A percentile compares a stretch with the other conserved stretches of the same genome.
Conservation (phyloP, 2,888 invertebrate species). For the Osmoderma eremita region DNA sequence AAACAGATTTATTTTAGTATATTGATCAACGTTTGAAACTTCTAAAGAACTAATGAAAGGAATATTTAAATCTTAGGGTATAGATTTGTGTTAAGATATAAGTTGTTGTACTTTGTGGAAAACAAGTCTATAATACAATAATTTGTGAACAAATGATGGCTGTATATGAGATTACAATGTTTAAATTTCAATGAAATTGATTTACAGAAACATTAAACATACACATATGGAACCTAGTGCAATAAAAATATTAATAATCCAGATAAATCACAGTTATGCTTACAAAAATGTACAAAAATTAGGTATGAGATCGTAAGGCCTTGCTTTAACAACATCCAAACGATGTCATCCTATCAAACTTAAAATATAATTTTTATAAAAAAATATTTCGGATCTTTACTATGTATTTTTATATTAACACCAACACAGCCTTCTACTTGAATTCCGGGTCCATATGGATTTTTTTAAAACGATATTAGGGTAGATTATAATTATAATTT, state of each 20-base stretch:
- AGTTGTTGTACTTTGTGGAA: slow-evolving; percentile 24
- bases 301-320: slow-evolving; percentile 13
- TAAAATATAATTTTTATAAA: slow-evolving; percentile 32
- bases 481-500: too few species aligned
- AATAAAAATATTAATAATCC: slow-evolving; percentile 23
- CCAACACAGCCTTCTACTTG: slow-evolving; percentile 41
- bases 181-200: slow-evolving; percentile 6
- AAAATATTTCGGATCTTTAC: slow-evolving; percentile 33
- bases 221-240: not conserved
- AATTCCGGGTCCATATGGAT: slow-evolving; percentile 33
- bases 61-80: slow-evolving; percentile 9
- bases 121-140: slow-evolving; percentile 27
- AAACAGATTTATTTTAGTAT: slow-evolving; percentile 29
- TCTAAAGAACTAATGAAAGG: slow-evolving; percentile 35
- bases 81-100: slow-evolving; percentile 20
- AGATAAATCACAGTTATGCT: slow-evolving; percentile 56
- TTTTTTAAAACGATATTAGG: not conserved
- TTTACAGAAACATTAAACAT: slow-evolving; percentile 1
- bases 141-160: slow-evolving; percentile 17
- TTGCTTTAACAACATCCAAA: not conserved
- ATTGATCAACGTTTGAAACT: slow-evolving; percentile 30
- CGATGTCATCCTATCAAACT: slow-evolving; percentile 22
- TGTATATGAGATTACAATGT: slow-evolving; percentile 1
- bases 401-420: slow-evolving; percentile 34
- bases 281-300: slow-evolving; percentile 45